A percentile compares a stretch with the other conserved stretches of the same genome.
Conservation (phyloP, 1,140 invertebrate species). For the Gonatopus flavifemur region DNA sequence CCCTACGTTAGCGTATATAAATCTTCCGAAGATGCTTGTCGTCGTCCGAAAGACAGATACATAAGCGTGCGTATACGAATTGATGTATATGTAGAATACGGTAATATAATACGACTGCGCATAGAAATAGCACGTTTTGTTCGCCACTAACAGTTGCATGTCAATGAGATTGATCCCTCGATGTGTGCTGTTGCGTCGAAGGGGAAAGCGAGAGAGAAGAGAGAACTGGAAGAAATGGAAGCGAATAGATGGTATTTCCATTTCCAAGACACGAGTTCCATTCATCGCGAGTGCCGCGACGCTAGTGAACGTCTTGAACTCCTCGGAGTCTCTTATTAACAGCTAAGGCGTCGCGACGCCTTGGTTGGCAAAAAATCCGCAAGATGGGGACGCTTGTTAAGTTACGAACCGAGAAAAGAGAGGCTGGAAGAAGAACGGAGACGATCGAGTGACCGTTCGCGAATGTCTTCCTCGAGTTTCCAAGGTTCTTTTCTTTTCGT, state of each 20-base stretch:
- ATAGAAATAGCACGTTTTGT: slow-evolving; percentile 22
- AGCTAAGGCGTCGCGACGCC: slow-evolving; percentile 51
- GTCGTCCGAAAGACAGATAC: slow-evolving; percentile 16
- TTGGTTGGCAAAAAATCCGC: slow-evolving; percentile 53
- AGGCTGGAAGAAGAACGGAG: not conserved
- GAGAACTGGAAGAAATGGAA: too few relatives aligned
- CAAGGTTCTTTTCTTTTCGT: too few relatives aligned
- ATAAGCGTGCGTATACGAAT: not conserved
- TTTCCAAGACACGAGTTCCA: too few relatives aligned
- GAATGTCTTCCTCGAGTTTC: too few relatives aligned
- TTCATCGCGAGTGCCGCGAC: slow-evolving; percentile 25
- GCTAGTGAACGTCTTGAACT: slow-evolving; percentile 18
- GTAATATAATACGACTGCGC: slow-evolving; percentile 24
- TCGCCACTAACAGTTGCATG: too few relatives aligned
- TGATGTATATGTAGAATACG: not conserved
- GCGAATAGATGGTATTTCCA: too few relatives aligned
- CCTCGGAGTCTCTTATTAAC: slow-evolving; percentile 45
- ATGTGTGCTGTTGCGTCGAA: too few relatives aligned
- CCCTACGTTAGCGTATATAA: slow-evolving; percentile 28
- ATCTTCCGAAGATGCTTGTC: slow-evolving; percentile 18
- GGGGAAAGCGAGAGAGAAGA: too few relatives aligned
- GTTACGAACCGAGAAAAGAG: slow-evolving; percentile 11
- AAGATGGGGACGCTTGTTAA: slow-evolving; percentile 50
- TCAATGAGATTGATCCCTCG: too few relatives aligned
- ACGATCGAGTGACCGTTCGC: too few relatives aligned